These are phyloP conservation scores for Macrobrachium nipponense DNA, from an alignment of 1,140 invertebrate genomes.

Conservation along the genomic window DNA sequence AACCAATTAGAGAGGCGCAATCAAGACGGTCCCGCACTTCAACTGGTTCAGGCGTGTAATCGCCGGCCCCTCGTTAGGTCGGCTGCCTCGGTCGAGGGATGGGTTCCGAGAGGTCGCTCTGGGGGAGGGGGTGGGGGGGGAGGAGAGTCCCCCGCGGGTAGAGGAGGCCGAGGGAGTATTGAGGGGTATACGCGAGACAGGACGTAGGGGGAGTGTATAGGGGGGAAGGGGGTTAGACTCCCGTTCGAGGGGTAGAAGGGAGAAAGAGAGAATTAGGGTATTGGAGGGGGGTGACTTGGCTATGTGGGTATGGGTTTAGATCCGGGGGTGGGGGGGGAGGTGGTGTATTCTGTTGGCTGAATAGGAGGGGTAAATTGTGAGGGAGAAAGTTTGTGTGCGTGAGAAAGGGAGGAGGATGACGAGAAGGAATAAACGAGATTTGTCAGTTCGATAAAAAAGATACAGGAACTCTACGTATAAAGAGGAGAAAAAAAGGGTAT, in stretches of 20 bases:
- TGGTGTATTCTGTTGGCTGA: not conserved
- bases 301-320: no score
- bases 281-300: no score
- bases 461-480: no score
- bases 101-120: not conserved
- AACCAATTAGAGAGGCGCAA: constrained; percentile 58
- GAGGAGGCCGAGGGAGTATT: not conserved
- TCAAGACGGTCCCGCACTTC: constrained; percentile 51
- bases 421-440: no score
- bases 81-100: constrained; percentile 31
- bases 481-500: no score
- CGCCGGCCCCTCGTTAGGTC: constrained; percentile 51
- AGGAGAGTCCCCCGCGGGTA: not conserved
- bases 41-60: constrained; percentile 55
- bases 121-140: not conserved
- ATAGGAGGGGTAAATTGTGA: not conserved
- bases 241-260: not conserved
- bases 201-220: not conserved
- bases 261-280: constrained; percentile 14
- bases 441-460: no score
- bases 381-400: not conserved
- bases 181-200: not conserved
- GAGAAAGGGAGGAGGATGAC: not conserved
- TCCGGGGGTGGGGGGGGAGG: not conserved
- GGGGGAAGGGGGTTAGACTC: not conserved